Evolutionary conservation across 2,113 vertebrate species (phyloP).

Genomic region (Leptosomus discolor): DNA sequence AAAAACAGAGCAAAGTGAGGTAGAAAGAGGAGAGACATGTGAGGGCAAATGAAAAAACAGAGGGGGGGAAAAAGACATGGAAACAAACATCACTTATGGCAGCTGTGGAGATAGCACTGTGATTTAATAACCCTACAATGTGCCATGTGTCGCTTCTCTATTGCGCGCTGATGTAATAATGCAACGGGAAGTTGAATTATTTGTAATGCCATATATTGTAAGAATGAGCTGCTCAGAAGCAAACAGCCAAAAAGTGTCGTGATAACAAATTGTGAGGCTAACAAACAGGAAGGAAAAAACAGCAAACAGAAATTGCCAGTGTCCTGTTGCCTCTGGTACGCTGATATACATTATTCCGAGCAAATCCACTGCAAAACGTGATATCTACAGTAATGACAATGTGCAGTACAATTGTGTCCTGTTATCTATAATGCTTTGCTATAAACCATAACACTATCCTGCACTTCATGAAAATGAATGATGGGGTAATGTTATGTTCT

Average conservation of each 20-base stretch:
- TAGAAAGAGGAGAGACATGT: neutral
- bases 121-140: slow-evolving; percentile 23
- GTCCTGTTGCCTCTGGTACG: neutral
- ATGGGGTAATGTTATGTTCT: neutral
- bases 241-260: neutral
- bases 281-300: neutral
- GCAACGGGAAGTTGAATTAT: neutral
- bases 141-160: neutral
- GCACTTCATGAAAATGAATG: neutral
- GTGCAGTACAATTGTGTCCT: neutral
- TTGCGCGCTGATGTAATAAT: neutral
- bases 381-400: neutral
- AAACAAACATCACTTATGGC: too few relatives aligned
- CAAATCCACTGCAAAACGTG: neutral
- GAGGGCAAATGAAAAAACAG: neutral
- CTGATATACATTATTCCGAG: neutral
- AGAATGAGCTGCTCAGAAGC: neutral
- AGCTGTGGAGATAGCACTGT: neutral
- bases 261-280: neutral
- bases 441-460: neutral
- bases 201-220: neutral
- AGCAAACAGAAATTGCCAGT: neutral
- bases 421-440: slow-evolving; percentile 20
- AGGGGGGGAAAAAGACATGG: neutral
- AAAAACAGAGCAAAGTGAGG: neutral